phyloP scores from a whole-genome alignment of 2,113 vertebrate genomes.

The Pseudopipra pipra region DNA sequence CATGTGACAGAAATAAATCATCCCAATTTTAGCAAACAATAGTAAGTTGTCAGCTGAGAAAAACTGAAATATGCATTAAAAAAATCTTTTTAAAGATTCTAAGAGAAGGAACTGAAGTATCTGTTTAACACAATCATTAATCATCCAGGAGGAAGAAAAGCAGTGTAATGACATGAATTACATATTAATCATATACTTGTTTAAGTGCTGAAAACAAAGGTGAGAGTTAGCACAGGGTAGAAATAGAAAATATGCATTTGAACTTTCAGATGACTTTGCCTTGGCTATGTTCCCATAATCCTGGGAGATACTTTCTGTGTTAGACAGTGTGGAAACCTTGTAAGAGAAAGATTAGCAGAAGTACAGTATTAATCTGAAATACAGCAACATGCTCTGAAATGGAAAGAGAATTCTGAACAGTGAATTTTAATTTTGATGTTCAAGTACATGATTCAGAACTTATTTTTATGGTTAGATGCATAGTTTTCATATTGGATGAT shows the following conservation, averaged over 20 bases:
- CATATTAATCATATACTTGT: neutral
- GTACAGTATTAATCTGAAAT: neutral
- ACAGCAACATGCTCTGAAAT: neutral
- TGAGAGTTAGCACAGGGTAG: neutral
- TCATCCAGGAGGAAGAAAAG: neutral
- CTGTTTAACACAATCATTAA: neutral
- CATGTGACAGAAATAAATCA: neutral
- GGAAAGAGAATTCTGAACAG: neutral
- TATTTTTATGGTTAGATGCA: neutral
- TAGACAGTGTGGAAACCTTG: rapidly evolving
- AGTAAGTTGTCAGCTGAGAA: neutral
- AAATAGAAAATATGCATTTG: neutral
- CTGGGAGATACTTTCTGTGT: neutral
- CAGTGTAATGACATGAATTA: neutral
- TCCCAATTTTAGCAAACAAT: neutral
- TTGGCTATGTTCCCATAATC: neutral
- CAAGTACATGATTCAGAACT: neutral
- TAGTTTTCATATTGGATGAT: neutral
- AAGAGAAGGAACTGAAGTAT: neutral
- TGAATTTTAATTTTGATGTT: neutral
- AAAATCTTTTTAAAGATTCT: neutral
- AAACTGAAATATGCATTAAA: neutral
- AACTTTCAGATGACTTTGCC: neutral
- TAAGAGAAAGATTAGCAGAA: neutral
- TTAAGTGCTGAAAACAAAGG: neutral